Conservation (phyloP, 2,888 invertebrate species). For the Sepioteuthis lessoniana region DNA sequence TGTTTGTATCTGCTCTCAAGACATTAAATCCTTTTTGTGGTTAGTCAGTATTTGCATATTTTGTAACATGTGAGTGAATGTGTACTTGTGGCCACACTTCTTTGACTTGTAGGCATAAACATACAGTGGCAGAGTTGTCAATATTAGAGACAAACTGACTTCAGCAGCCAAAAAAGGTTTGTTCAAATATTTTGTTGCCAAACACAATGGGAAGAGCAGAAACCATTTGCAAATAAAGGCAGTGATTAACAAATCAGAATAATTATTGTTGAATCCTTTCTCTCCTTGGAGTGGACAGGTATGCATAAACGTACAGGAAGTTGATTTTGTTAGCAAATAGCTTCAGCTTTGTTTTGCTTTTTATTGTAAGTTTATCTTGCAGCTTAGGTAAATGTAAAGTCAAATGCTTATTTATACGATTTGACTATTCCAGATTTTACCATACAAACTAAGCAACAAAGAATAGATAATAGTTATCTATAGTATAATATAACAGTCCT, state of each 20-base stretch:
- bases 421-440: too few species aligned
- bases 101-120: background rate
- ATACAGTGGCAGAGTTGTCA: background rate
- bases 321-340: background rate
- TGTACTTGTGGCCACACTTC: background rate
- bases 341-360: background rate
- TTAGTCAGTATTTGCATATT: background rate
- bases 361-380: background rate
- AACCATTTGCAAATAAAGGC: background rate
- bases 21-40: background rate
- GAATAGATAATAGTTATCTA: too few species aligned
- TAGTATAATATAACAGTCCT: too few species aligned
- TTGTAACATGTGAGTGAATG: background rate
- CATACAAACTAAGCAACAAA: too few species aligned
- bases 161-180: background rate
- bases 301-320: background rate
- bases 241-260: background rate
- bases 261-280: background rate
- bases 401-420: too few species aligned
- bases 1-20: background rate
- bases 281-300: background rate
- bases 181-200: background rate
- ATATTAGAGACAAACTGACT: background rate
- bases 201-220: background rate
- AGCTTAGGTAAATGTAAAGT: too few species aligned